These are phyloP conservation scores for Sebastolobus alascanus DNA, from an alignment of 2,797 vertebrate species.

Conservation along the genomic window DNA sequence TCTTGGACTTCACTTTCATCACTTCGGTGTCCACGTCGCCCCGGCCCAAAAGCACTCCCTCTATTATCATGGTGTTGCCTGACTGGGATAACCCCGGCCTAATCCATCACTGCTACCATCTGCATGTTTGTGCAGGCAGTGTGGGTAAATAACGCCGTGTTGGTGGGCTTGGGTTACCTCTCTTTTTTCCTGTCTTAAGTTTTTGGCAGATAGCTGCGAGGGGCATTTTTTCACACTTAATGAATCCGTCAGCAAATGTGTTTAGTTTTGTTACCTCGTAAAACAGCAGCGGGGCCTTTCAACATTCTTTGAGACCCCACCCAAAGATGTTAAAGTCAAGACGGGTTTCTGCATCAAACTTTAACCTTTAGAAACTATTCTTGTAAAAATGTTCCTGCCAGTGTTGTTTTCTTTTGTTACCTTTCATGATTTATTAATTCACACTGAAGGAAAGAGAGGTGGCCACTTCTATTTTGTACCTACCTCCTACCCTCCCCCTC, in stretches of 20 bases:
- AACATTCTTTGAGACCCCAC: slow-evolving; percentile 68
- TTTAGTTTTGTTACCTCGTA: slow-evolving; percentile 77
- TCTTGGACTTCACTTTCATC: slow-evolving; percentile 78
- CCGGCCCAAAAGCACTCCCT: slow-evolving; percentile 66
- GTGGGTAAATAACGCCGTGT: slow-evolving; percentile 79
- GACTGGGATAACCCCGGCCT: slow-evolving; percentile 74
- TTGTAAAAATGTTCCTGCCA: slow-evolving; percentile 31
- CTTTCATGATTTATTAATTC: slow-evolving; percentile 29
- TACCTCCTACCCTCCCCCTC: slow-evolving; percentile 3
- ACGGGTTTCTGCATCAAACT: slow-evolving; percentile 31
- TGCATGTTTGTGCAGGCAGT: slow-evolving; percentile 82
- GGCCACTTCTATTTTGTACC: slow-evolving; percentile 27
- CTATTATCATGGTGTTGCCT: slow-evolving; percentile 70
- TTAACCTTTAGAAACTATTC: slow-evolving; percentile 44
- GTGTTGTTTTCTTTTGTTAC: not conserved
- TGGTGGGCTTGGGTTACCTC: slow-evolving; percentile 81
- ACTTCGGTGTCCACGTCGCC: slow-evolving; percentile 62
- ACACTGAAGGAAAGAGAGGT: slow-evolving; percentile 1
- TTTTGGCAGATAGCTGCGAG: slow-evolving; percentile 69
- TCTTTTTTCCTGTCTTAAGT: slow-evolving; percentile 49
- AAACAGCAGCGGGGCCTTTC: slow-evolving; percentile 73
- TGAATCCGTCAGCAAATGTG: slow-evolving; percentile 83
- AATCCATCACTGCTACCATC: slow-evolving; percentile 84
- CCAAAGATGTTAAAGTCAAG: slow-evolving; percentile 41
- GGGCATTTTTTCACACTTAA: slow-evolving; percentile 76